Percentiles rank a stretch among this genome's conserved stretches.
Conservation (phyloP, 2,113 vertebrate species). For the Mirza zaza region DNA sequence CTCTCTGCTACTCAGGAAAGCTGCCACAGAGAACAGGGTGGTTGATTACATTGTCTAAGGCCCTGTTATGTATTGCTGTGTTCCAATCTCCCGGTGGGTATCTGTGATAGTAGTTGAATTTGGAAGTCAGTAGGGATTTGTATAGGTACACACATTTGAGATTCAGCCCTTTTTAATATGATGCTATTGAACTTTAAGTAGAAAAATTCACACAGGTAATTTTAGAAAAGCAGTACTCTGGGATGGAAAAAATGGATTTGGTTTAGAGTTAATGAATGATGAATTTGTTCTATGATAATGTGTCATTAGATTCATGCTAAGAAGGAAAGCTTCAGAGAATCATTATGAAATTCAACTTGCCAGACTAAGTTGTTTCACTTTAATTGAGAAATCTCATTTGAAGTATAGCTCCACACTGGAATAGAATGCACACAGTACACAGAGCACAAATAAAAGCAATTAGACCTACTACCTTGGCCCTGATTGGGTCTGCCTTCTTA, state of each 20-base stretch:
- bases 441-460: constrained; percentile 75
- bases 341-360: constrained; percentile 56
- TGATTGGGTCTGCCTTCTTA: constrained; percentile 59
- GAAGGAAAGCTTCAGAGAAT: constrained; percentile 57
- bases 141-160: background rate
- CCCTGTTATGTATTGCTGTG: background rate
- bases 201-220: background rate
- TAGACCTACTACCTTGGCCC: constrained; percentile 74
- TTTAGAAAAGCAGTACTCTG: constrained; percentile 19
- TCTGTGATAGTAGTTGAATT: background rate
- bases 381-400: constrained; percentile 81
- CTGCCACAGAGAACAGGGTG: background rate
- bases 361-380: constrained; percentile 72
- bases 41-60: background rate
- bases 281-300: constrained; percentile 71
- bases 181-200: background rate
- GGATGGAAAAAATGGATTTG: constrained; percentile 53
- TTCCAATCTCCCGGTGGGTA: constrained; percentile 28
- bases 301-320: constrained; percentile 70
- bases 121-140: background rate
- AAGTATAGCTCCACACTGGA: constrained; percentile 62
- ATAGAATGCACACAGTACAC: constrained; percentile 47
- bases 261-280: constrained; percentile 73
- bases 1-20: background rate
- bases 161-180: background rate